These are phyloP conservation scores for Ormyrus pomaceus DNA, from an alignment of 2,888 invertebrate genomes.

Conservation along the genomic window DNA sequence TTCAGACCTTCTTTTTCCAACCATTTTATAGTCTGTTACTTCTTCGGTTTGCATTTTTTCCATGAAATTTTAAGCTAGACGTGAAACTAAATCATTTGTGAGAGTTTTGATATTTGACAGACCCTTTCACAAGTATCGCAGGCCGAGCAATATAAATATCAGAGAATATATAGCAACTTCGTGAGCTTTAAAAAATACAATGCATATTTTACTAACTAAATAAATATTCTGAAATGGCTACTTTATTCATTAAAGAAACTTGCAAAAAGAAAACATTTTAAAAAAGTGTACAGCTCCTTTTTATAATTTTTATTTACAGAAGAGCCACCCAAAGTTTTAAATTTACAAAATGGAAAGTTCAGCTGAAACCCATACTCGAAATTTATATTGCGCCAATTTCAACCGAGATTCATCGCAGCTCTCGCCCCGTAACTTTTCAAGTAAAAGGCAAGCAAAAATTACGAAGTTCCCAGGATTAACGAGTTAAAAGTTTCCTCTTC, in stretches of 20 bases:
- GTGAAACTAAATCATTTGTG: slow-evolving; percentile 6
- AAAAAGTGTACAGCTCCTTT: too few relatives aligned
- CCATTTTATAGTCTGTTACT: slow-evolving; percentile 3
- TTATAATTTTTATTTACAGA: too few relatives aligned
- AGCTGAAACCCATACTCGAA: too few relatives aligned
- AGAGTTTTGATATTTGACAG: slow-evolving; percentile 2
- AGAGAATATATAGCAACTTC: not conserved
- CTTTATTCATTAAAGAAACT: too few relatives aligned
- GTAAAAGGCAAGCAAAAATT: too few relatives aligned
- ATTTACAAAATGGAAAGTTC: too few relatives aligned
- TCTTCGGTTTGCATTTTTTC: not conserved
- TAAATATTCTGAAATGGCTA: too few relatives aligned
- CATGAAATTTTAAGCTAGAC: not conserved
- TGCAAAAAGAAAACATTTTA: too few relatives aligned
- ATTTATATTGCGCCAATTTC: too few relatives aligned
- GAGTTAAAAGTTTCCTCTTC: not conserved
- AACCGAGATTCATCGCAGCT: not conserved
- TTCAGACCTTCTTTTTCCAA: not conserved
- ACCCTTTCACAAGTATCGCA: not conserved
- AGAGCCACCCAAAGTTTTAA: too few relatives aligned
- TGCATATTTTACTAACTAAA: too few relatives aligned
- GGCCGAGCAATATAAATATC: not conserved
- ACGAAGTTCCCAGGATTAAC: not conserved
- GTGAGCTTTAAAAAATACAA: not conserved
- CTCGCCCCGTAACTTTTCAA: not conserved